phyloP scores from a whole-genome alignment of 2,113 vertebrate species.

The Phylloscopus trochiloides region DNA sequence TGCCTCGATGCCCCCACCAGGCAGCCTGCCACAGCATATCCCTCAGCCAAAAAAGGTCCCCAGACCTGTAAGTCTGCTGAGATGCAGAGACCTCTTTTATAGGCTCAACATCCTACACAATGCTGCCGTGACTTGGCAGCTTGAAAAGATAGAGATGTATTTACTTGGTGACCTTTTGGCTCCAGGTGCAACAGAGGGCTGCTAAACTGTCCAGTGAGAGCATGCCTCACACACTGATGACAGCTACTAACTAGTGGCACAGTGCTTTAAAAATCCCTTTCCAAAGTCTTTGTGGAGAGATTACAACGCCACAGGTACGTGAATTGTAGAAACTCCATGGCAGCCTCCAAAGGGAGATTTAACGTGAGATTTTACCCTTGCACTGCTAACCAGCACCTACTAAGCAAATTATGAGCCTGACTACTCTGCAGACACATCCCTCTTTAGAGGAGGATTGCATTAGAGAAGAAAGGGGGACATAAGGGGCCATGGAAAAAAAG shows the following conservation, averaged over 20 bases:
- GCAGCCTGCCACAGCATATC: neutral
- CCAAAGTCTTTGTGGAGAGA: neutral
- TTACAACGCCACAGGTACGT: neutral
- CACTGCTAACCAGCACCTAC: neutral
- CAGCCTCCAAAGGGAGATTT: neutral
- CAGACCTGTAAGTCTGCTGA: neutral
- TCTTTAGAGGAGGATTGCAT: neutral
- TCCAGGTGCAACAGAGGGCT: neutral
- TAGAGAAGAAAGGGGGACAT: neutral
- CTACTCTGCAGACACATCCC: neutral
- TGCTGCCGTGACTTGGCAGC: neutral
- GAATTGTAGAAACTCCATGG: neutral
- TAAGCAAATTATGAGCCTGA: neutral
- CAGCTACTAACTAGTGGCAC: conserved; percentile 27
- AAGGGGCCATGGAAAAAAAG: neutral
- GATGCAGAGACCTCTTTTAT: neutral
- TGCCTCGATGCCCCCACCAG: neutral
- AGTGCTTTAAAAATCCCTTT: neutral
- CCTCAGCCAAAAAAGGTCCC: neutral
- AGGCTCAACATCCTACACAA: neutral
- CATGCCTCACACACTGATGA: neutral
- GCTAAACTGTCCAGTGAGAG: neutral
- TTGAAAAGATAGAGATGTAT: neutral
- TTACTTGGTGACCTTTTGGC: neutral
- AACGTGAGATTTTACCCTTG: neutral